Percentiles rank a stretch among this genome's conserved stretches.
Conservation (phyloP, 2,113 vertebrate genomes). For the Pogona vitticeps region DNA sequence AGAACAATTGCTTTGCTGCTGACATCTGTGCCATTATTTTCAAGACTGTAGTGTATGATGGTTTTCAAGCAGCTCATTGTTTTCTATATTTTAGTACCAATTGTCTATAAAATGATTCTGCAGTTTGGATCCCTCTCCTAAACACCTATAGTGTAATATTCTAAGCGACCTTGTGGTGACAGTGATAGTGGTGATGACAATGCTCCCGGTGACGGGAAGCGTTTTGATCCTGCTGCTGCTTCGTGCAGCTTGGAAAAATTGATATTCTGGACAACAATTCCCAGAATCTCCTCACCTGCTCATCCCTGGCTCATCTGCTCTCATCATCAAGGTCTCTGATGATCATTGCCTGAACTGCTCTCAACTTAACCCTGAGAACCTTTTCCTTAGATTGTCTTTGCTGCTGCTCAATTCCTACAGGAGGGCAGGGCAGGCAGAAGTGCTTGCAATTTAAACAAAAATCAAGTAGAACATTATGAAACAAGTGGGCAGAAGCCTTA, state of each 20-base stretch:
- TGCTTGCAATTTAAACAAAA: neutral
- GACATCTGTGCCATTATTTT: conserved; percentile 59
- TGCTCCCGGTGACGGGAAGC: neutral
- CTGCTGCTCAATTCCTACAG: neutral
- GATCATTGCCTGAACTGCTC: neutral
- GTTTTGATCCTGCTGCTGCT: no score
- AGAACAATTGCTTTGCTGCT: conserved; percentile 53
- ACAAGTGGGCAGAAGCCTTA: neutral
- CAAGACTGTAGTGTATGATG: neutral
- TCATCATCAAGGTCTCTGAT: neutral
- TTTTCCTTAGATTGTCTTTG: neutral
- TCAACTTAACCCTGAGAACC: neutral
- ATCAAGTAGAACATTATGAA: neutral
- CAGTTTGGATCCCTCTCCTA: neutral
- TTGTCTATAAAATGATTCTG: neutral
- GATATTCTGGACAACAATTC: neutral
- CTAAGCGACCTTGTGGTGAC: neutral
- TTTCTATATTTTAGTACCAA: neutral
- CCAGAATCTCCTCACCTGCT: no score
- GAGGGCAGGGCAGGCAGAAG: neutral
- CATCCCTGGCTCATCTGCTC: neutral
- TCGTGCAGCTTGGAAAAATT: neutral
- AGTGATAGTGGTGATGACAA: neutral
- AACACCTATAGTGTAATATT: neutral
- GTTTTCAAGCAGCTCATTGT: neutral